Evolutionary conservation across 2,888 invertebrate genomes (phyloP).

Genomic region (Criorhina ranunculi): DNA sequence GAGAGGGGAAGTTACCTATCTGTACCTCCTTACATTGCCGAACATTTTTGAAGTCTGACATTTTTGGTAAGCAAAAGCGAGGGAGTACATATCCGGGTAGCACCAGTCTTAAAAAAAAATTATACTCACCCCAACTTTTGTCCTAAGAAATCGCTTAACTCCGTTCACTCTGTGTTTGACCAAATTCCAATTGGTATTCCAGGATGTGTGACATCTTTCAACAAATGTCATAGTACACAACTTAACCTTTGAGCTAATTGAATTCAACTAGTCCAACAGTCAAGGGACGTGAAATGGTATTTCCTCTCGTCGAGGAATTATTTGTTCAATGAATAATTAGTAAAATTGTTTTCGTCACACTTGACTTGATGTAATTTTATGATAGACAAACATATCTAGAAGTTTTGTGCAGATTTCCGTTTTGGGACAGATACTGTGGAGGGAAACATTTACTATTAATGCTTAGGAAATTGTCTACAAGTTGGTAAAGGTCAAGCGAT

Average conservation of each 20-base stretch:
- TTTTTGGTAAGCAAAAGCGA: too few relatives aligned
- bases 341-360: background rate
- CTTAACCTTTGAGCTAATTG: background rate
- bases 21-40: too few relatives aligned
- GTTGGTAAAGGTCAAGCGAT: background rate
- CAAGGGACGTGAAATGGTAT: background rate
- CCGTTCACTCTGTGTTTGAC: background rate
- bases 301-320: background rate
- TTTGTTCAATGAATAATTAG: constrained; percentile 4
- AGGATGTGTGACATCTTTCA: background rate
- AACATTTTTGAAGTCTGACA: too few relatives aligned
- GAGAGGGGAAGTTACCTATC: too few relatives aligned
- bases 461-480: background rate
- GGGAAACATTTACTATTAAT: too few relatives aligned
- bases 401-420: background rate
- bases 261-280: background rate
- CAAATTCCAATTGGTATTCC: background rate
- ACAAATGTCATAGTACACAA: constrained; percentile 3
- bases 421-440: too few relatives aligned
- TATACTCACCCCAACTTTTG: background rate
- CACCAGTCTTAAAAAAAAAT: background rate
- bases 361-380: constrained; percentile 2
- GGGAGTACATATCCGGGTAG: too few relatives aligned
- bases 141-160: background rate
- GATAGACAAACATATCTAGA: constrained; percentile 18